Conservation (phyloP, 2,113 vertebrate species). For the Hemichromis elongatus region DNA sequence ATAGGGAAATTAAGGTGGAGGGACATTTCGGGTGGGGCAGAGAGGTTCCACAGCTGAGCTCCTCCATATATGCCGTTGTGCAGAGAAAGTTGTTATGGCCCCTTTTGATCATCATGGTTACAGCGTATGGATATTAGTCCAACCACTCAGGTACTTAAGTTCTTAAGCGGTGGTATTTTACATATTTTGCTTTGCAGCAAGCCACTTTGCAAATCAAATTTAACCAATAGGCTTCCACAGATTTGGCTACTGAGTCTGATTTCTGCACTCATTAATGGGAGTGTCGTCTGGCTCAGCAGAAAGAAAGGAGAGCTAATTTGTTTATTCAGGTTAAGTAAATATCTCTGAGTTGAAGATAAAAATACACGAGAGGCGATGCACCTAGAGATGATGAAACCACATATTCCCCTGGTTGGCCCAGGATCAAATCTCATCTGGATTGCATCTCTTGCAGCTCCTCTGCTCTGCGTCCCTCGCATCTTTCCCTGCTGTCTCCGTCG, state of each 20-base stretch:
- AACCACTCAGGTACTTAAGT: background rate
- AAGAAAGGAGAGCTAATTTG: constrained; percentile 43
- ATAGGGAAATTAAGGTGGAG: constrained; percentile 34
- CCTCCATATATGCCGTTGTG: background rate
- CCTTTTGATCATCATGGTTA: background rate
- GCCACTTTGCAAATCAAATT: constrained; percentile 66
- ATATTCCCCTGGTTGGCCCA: constrained; percentile 47
- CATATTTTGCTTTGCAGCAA: constrained; percentile 40
- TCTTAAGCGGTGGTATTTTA: constrained; percentile 10
- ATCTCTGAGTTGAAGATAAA: constrained; percentile 45
- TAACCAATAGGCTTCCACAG: background rate
- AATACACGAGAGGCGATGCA: constrained; percentile 38
- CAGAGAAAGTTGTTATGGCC: background rate
- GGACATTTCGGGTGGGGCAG: background rate
- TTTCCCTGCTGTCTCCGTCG: constrained; percentile 1
- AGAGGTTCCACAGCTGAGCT: background rate
- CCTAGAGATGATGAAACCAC: constrained; percentile 41
- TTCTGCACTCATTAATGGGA: constrained; percentile 35
- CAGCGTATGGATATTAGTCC: background rate
- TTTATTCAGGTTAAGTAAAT: constrained; percentile 58
- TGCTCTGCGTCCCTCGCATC: constrained; percentile 25
- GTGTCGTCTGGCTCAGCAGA: constrained; percentile 5
- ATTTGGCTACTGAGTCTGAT: constrained; percentile 47
- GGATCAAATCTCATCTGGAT: constrained; percentile 54
- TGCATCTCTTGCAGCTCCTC: constrained; percentile 9